A percentile compares a stretch with the other conserved stretches of the same genome.
Evolutionary conservation across 2,797 vertebrate species (phyloP).

Genomic region (Steatocranus sp.): DNA sequence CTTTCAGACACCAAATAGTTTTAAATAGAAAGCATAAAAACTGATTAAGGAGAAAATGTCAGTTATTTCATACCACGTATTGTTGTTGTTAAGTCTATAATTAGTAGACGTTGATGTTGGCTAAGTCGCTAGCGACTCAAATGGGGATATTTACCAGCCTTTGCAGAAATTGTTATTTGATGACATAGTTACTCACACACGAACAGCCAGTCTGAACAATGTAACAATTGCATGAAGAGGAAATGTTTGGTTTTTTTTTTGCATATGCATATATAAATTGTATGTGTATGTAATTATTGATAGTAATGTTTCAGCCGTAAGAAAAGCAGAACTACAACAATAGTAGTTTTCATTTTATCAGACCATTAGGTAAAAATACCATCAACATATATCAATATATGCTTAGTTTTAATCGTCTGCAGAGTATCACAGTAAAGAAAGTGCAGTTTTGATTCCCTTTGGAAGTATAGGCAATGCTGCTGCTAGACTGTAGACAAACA

Average conservation of each 20-base stretch:
- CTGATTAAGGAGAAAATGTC: not conserved
- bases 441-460: not conserved
- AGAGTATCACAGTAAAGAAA: conserved; percentile 22
- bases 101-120: not conserved
- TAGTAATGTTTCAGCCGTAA: not conserved
- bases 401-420: not conserved
- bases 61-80: not conserved
- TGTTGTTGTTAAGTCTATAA: not conserved
- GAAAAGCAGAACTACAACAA: not conserved
- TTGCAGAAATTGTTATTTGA: not conserved
- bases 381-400: not conserved
- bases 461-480: not conserved
- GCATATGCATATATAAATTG: not conserved
- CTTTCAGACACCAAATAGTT: not conserved
- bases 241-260: fast-evolving
- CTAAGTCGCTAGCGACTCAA: not conserved
- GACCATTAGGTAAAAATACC: not conserved
- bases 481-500: conserved; percentile 54
- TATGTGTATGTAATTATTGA: not conserved
- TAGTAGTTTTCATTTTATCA: not conserved
- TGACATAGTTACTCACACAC: not conserved
- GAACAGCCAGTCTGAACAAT: not conserved
- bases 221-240: not conserved
- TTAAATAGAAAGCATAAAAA: not conserved
- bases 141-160: not conserved